A percentile compares a stretch with the other conserved stretches of the same genome.
Evolutionary conservation across 2,113 vertebrate species (phyloP).

Genomic region (Andinoacara biseriatus): DNA sequence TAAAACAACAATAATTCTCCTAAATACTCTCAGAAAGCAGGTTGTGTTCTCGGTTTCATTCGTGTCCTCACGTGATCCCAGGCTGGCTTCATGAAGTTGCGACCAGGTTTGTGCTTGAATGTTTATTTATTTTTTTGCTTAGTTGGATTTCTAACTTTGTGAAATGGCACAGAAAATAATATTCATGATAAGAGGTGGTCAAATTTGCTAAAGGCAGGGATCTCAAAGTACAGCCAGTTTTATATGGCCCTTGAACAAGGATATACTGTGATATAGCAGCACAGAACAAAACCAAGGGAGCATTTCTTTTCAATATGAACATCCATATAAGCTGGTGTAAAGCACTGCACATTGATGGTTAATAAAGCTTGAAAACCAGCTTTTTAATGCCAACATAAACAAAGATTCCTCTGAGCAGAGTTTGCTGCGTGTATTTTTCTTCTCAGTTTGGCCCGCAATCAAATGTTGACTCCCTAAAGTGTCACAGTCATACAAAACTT

Average conservation of each 20-base stretch:
- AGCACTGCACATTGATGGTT: too few relatives aligned
- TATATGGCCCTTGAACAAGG: neutral
- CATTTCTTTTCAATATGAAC: neutral
- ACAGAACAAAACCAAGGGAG: neutral
- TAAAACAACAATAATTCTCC: neutral
- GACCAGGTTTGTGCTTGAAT: neutral
- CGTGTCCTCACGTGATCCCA: neutral
- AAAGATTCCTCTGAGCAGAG: neutral
- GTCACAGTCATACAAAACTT: neutral
- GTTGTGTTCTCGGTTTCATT: neutral
- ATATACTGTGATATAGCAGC: neutral
- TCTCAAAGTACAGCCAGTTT: neutral
- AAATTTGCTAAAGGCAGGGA: neutral
- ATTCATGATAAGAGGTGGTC: neutral
- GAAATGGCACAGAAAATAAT: neutral
- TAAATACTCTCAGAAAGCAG: rapidly evolving
- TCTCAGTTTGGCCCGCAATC: neutral
- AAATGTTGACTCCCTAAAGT: neutral
- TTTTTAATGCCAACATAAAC: neutral
- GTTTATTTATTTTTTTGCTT: neutral
- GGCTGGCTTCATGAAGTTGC: neutral
- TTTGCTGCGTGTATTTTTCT: neutral
- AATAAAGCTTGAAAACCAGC: rapidly evolving
- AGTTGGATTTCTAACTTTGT: neutral
- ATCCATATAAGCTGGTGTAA: neutral